These are phyloP conservation scores for Brachionus koreanus DNA, from an alignment of 1,140 invertebrate genomes.

Conservation along the genomic window DNA sequence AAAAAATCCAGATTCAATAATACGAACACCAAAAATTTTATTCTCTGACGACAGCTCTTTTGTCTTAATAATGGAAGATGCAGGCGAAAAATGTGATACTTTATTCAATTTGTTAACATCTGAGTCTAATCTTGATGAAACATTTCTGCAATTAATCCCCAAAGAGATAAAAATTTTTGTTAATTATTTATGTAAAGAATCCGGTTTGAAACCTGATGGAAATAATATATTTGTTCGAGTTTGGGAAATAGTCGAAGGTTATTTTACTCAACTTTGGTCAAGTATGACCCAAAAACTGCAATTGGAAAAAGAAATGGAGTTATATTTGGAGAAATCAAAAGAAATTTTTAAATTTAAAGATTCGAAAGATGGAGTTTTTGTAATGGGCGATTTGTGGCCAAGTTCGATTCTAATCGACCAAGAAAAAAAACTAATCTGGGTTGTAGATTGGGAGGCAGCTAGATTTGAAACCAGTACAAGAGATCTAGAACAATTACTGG, in stretches of 20 bases:
- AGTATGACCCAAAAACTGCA: neutral
- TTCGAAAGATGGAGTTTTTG: neutral
- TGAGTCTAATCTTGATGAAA: neutral
- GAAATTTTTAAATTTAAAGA: conserved; percentile 12
- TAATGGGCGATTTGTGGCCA: conserved; percentile 30
- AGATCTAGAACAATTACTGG: conserved; percentile 32
- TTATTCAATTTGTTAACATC: neutral
- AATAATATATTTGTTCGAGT: neutral
- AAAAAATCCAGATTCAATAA: neutral
- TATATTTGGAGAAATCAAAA: neutral
- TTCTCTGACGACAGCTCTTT: neutral
- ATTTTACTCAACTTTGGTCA: neutral
- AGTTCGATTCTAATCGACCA: conserved; percentile 40
- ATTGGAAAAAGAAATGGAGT: conserved; percentile 24
- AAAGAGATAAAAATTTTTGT: conserved; percentile 26
- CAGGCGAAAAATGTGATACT: neutral
- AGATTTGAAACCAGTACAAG: neutral
- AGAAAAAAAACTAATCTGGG: conserved; percentile 30
- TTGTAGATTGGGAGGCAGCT: conserved; percentile 30
- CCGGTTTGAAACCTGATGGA: neutral
- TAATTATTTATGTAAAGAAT: neutral
- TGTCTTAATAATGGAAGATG: conserved; percentile 43
- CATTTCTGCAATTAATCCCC: neutral
- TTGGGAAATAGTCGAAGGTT: conserved; percentile 1
- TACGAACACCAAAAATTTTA: conserved; percentile 4